A percentile compares a stretch with the other conserved stretches of the same genome.
These are phyloP conservation scores for Rotaria sp. DNA, from an alignment of 2,888 invertebrate genomes.

Conservation along the genomic window DNA sequence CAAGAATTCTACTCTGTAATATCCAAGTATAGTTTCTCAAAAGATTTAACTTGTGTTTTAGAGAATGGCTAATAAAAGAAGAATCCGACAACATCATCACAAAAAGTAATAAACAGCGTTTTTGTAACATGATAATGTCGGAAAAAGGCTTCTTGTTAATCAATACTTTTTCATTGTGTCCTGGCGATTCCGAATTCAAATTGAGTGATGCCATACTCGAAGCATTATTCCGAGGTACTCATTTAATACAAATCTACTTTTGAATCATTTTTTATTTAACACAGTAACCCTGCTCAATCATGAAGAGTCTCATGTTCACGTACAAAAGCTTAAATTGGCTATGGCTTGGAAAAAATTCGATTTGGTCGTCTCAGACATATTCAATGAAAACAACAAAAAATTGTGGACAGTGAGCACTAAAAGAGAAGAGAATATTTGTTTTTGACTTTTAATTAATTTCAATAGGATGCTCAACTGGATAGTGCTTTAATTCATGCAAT, in stretches of 20 bases:
- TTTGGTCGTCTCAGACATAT: neutral
- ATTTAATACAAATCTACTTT: neutral
- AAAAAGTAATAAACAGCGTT: neutral
- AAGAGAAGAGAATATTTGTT: too few species aligned
- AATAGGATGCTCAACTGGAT: neutral
- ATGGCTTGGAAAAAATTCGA: too few species aligned
- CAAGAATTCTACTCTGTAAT: too few species aligned
- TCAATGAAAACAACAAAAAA: neutral
- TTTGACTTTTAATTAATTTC: too few species aligned
- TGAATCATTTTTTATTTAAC: neutral
- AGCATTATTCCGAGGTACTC: neutral
- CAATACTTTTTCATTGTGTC: neutral
- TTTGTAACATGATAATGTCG: neutral
- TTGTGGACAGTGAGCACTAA: neutral
- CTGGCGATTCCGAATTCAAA: neutral
- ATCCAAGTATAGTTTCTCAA: too few species aligned
- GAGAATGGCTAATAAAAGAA: neutral
- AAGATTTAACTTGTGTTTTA: neutral
- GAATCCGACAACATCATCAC: neutral
- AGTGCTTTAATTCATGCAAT: neutral
- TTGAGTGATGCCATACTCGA: neutral
- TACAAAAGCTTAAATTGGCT: neutral
- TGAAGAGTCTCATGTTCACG: neutral
- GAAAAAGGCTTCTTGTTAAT: too few species aligned
- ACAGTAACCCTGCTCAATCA: neutral